phyloP scores from a whole-genome alignment of 2,113 vertebrate genomes.

The Ivindomyrus marchei region DNA sequence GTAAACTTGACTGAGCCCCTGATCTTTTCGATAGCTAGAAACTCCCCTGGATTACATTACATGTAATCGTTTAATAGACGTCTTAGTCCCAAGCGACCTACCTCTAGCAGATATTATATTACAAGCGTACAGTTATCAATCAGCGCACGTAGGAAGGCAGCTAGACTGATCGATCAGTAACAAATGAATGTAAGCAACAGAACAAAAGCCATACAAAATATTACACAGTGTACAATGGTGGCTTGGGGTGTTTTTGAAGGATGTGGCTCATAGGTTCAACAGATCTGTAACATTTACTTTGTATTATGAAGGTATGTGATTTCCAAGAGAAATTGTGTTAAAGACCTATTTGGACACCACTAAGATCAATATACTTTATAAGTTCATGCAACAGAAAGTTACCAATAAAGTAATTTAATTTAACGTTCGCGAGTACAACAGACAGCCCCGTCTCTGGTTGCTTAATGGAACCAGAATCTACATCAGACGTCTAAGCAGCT shows the following conservation, averaged over 20 bases:
- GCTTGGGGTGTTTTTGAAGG: background rate
- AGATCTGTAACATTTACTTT: background rate
- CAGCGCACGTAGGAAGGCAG: background rate
- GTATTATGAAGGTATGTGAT: background rate
- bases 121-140: background rate
- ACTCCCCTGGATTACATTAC: background rate
- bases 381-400: background rate
- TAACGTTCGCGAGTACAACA: background rate
- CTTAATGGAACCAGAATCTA: background rate
- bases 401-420: background rate
- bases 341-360: background rate
- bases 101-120: background rate
- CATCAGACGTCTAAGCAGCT: background rate
- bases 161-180: background rate
- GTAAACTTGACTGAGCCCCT: too few species aligned
- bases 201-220: background rate
- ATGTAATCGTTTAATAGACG: background rate
- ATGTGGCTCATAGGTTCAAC: background rate
- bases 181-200: background rate
- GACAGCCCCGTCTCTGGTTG: background rate
- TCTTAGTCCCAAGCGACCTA: background rate
- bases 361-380: background rate
- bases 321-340: background rate
- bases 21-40: too few species aligned
- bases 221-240: background rate